Conservation (phyloP, 2,888 invertebrate species). For the Lampropteryx suffumata region DNA sequence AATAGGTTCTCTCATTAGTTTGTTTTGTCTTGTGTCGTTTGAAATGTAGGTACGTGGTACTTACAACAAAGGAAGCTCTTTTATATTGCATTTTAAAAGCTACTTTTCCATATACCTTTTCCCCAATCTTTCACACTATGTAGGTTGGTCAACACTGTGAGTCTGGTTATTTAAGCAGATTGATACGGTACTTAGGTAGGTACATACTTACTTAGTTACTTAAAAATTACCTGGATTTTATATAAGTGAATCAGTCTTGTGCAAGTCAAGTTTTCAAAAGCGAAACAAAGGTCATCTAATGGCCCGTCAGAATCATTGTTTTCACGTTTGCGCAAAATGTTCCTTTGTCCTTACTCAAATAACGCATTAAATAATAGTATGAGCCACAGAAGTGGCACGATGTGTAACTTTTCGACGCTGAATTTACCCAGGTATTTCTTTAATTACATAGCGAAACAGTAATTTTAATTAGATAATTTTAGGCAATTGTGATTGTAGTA, state of each 20-base stretch:
- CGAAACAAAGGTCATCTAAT: slow-evolving; percentile 24
- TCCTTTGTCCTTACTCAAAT: slow-evolving; percentile 33
- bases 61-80: no score
- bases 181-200: no score
- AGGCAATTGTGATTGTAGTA: not conserved
- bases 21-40: not conserved
- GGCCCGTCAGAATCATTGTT: slow-evolving; percentile 30
- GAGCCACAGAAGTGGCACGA: slow-evolving; percentile 13
- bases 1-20: slow-evolving; percentile 12
- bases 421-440: slow-evolving; percentile 10
- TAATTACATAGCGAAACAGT: slow-evolving; percentile 10
- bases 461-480: slow-evolving; percentile 9
- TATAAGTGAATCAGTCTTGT: no score
- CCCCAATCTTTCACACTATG: no score
- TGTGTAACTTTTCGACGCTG: slow-evolving; percentile 18
- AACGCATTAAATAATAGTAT: slow-evolving; percentile 23
- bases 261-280: slow-evolving; percentile 18
- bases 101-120: no score
- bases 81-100: not conserved
- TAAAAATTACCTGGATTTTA: no score
- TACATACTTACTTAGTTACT: no score
- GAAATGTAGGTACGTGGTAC: no score
- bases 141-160: no score
- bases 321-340: slow-evolving; percentile 32
- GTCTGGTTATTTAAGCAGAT: no score